Evolutionary conservation across 2,888 invertebrate species (phyloP), one percentile per base, ranked within the genome.

Genomic region (Cistogaster globosa): DNA sequence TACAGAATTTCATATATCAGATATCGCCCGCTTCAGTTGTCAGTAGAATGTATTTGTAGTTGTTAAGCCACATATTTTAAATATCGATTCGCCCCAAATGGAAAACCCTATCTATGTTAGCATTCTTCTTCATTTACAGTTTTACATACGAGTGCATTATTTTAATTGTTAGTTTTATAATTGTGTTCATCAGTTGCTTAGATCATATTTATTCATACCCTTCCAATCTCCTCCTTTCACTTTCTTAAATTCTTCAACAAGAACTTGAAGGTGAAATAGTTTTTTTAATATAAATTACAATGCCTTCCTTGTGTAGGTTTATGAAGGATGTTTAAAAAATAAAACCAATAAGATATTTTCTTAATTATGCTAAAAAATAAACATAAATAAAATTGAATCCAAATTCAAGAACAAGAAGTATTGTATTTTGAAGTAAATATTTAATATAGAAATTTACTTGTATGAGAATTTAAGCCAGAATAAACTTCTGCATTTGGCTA

Each of bases 161-260:
- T 80, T 51, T 65, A 72, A 79, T 72, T 79, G 72, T 63, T 65
- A 18, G 48, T 48, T 42, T 58, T 71, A 63, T 69, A 69, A 55
- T 57, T 65, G 8, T 72, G 12, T 45, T 58, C 57, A 58, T 48
- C 65, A 51, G 32, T 58, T 65, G 48, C 42, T 72, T 72, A 57
- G 6, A 5, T 16, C 45, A 16, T n/a, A 16, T 14, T 48, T 14
- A 14, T n/a, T 6, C 14, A 16, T 38, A 16, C 11, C 14, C 18
- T 18, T 18, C 5, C 2, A 8, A 32, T 45, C 32, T n/a, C 7
- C 11, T 36, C 14, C 55, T 20, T 74, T 63, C 20, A 48, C n/a
- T 45, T 63, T 55, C 62, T n/a, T 26, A 0, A 14, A 18, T 68
- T 36, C 22, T 12, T 36, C 51, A 69, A 51, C 18, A 18, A 69